These are phyloP conservation scores for Ornithorhynchus anatinus DNA, from an alignment of 2,113 vertebrate genomes.

Conservation along the genomic window DNA sequence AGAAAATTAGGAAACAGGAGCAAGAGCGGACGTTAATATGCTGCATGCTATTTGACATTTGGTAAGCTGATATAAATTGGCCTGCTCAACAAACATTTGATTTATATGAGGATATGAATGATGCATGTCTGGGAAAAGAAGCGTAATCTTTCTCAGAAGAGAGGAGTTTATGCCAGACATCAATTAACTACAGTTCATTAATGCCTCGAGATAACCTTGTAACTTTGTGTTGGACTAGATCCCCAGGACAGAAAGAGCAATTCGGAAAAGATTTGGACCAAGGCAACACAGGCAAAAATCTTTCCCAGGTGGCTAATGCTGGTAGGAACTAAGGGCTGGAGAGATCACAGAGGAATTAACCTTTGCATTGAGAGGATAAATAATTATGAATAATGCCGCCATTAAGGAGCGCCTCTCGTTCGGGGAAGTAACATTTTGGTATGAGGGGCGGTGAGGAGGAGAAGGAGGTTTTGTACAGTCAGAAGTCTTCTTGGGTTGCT, in stretches of 20 bases:
- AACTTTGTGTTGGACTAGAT: conserved; percentile 42
- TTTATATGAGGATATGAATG: conserved; percentile 47
- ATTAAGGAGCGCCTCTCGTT: conserved; percentile 36
- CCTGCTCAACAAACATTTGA: conserved; percentile 48
- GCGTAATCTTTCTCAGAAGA: conserved; percentile 35
- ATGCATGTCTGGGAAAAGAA: conserved; percentile 37
- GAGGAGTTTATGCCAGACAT: conserved; percentile 45
- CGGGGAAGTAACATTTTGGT: conserved; percentile 34
- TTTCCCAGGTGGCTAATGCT: conserved; percentile 25
- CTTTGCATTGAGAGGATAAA: conserved; percentile 29
- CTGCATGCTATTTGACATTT: conserved; percentile 54
- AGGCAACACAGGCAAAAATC: conserved; percentile 36
- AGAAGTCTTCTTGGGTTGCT: conserved; percentile 25
- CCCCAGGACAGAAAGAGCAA: conserved; percentile 22
- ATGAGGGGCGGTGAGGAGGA: too few species aligned
- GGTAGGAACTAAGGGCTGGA: conserved; percentile 14
- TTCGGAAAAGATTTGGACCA: conserved; percentile 7
- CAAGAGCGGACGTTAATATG: conserved; percentile 15
- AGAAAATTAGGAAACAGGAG: too few species aligned
- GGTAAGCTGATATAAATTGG: conserved; percentile 47
- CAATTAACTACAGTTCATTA: conserved; percentile 60
- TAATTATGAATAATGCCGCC: conserved; percentile 37
- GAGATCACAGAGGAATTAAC: conserved; percentile 36
- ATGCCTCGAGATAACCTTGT: conserved; percentile 54
- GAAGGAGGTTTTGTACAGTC: conserved; percentile 37